phyloP scores from a whole-genome alignment of 2,797 vertebrate genomes.

The Acanthurus tractus region DNA sequence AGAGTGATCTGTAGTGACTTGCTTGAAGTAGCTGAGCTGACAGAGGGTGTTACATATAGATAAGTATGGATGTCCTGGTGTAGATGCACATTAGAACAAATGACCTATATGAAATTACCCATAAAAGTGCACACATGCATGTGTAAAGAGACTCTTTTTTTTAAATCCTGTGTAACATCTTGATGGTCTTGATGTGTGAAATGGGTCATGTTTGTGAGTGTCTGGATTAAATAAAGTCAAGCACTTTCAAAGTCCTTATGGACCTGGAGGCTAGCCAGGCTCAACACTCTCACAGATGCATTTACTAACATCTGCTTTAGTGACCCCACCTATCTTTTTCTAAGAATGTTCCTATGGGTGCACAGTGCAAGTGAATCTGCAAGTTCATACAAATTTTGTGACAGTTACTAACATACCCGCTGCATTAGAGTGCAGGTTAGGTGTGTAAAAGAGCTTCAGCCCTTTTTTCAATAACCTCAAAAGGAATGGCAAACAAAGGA shows the following conservation, averaged over 20 bases:
- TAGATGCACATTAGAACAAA: conserved; percentile 42
- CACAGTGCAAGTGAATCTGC: conserved; percentile 2
- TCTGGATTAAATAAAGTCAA: conserved; percentile 57
- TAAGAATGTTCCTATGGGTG: conserved; percentile 19
- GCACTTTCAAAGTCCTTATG: conserved; percentile 9
- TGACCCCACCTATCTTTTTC: conserved; percentile 54
- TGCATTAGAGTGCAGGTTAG: conserved; percentile 4
- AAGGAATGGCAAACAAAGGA: conserved; percentile 29
- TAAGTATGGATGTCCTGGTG: conserved; percentile 36
- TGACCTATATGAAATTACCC: conserved; percentile 32
- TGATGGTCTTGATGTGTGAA: conserved; percentile 47
- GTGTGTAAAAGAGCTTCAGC: neutral
- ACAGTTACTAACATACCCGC: neutral
- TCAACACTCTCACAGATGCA: conserved; percentile 37
- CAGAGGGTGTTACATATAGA: conserved; percentile 53
- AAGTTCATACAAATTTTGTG: conserved; percentile 35
- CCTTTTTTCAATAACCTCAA: conserved; percentile 22
- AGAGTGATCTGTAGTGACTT: conserved; percentile 40
- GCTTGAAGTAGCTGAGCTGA: conserved; percentile 48
- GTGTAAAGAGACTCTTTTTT: neutral
- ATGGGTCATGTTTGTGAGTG: conserved; percentile 47
- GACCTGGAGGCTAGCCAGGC: conserved; percentile 45
- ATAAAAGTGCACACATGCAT: conserved; percentile 26
- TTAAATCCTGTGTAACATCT: conserved; percentile 6
- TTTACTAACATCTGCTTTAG: conserved; percentile 63